These are phyloP conservation scores for Stenopsyche tienmushanensis DNA, from an alignment of 1,140 invertebrate genomes.

Conservation along the genomic window DNA sequence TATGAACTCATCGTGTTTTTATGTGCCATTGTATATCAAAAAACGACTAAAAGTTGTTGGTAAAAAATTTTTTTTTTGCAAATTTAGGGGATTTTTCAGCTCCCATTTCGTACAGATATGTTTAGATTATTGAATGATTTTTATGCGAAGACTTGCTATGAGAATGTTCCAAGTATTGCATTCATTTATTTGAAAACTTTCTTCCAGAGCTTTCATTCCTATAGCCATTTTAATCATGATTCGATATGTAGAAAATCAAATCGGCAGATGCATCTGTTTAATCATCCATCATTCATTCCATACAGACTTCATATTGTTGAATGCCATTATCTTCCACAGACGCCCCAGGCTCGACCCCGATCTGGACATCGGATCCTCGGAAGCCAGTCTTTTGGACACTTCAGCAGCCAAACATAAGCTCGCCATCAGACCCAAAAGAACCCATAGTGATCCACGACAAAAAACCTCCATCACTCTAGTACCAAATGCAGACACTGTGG, in stretches of 20 bases:
- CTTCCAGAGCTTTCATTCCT: no score
- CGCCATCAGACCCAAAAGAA: conserved; percentile 68
- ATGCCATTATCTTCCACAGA: conserved; percentile 49
- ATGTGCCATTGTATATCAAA: no score
- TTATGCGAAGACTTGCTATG: no score
- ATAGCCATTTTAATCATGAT: no score
- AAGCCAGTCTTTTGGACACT: conserved; percentile 66
- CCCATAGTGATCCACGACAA: conserved; percentile 53
- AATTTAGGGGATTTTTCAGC: no score
- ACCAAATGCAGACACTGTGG: conserved; percentile 13
- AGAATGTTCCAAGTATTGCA: no score
- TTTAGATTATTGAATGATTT: no score
- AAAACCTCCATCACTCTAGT: conserved; percentile 24
- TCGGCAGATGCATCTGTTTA: neutral
- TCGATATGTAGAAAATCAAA: neutral
- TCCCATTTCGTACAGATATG: no score
- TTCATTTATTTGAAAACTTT: no score
- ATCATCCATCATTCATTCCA: neutral
- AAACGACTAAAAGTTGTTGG: no score
- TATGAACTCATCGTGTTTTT: no score
- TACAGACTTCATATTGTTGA: conserved; percentile 11
- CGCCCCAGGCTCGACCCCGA: conserved; percentile 59
- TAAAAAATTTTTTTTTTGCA: no score
- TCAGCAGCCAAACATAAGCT: conserved; percentile 74
- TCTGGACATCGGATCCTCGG: conserved; percentile 59